A percentile compares a stretch with the other conserved stretches of the same genome.
phyloP scores from a whole-genome alignment of 1,140 invertebrate genomes.

The Vanessa tameamea region DNA sequence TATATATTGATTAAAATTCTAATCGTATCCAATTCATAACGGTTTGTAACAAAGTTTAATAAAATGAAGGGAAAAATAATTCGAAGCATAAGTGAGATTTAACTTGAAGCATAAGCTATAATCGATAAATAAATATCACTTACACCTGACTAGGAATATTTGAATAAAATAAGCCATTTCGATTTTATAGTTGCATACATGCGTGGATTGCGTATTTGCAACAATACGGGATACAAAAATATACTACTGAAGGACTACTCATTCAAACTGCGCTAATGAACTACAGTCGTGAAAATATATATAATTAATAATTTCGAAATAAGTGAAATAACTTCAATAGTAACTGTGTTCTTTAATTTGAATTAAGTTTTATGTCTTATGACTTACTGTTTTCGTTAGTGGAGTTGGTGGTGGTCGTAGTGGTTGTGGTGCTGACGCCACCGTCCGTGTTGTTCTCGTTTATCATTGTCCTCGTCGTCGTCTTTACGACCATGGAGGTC shows the following conservation, averaged over 20 bases:
- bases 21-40: too few species aligned
- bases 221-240: neutral
- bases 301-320: neutral
- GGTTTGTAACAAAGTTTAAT: too few species aligned
- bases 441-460: constrained; percentile 61
- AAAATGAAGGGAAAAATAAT: neutral
- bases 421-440: constrained; percentile 66
- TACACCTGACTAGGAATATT: constrained; percentile 22
- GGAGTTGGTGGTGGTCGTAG: constrained; percentile 61
- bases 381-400: constrained; percentile 71
- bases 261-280: constrained; percentile 1
- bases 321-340: neutral
- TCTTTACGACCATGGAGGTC: constrained; percentile 78
- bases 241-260: neutral
- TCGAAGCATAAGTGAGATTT: constrained; percentile 22
- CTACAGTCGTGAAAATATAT: neutral
- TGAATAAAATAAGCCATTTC: constrained; percentile 44
- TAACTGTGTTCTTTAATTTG: neutral
- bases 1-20: too few species aligned
- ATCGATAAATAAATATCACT: constrained; percentile 19
- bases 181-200: constrained; percentile 31
- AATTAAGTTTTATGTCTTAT: neutral
- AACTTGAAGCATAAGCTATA: constrained; percentile 20
- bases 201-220: constrained; percentile 5
- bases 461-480: constrained; percentile 73